Evolutionary conservation across 2,888 invertebrate species (phyloP).

Genomic region (Cheilosia grossa): DNA sequence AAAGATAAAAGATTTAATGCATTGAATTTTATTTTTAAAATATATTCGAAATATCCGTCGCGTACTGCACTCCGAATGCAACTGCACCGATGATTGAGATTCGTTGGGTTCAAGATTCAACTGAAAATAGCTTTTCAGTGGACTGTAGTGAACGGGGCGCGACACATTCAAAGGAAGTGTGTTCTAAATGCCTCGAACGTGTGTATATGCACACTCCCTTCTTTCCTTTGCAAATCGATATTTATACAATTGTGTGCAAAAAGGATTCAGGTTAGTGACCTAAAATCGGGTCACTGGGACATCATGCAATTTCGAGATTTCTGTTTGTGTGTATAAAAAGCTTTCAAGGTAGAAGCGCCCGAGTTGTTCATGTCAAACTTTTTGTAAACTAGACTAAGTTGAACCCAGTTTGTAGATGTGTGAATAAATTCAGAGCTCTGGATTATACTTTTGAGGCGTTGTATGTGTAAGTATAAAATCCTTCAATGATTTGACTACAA

Average conservation of each 20-base stretch:
- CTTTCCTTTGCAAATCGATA: constrained; percentile 67
- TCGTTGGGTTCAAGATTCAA: constrained; percentile 66
- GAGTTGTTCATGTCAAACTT: constrained; percentile 60
- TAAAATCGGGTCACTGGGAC: constrained; percentile 82
- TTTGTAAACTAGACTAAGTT: constrained; percentile 41
- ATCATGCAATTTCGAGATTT: constrained; percentile 79
- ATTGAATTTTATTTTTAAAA: constrained; percentile 45
- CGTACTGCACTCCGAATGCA: constrained; percentile 66
- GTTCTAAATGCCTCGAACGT: constrained; percentile 52
- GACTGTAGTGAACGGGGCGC: constrained; percentile 65
- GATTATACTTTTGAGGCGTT: constrained; percentile 18
- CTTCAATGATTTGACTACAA: constrained; percentile 46
- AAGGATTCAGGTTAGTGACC: constrained; percentile 82
- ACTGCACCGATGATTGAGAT: constrained; percentile 68
- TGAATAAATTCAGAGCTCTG: constrained; percentile 47
- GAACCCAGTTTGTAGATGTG: constrained; percentile 45
- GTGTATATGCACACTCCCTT: constrained; percentile 62
- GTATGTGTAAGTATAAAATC: constrained; percentile 48
- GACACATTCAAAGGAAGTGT: constrained; percentile 67
- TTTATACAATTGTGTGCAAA: constrained; percentile 73
- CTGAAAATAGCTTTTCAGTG: constrained; percentile 71
- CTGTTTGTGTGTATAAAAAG: constrained; percentile 66
- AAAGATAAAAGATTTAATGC: constrained; percentile 27
- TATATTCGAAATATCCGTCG: constrained; percentile 56
- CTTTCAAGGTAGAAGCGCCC: constrained; percentile 72